Conservation (phyloP, 2,113 vertebrate species). For the Lucifuga dentata region DNA sequence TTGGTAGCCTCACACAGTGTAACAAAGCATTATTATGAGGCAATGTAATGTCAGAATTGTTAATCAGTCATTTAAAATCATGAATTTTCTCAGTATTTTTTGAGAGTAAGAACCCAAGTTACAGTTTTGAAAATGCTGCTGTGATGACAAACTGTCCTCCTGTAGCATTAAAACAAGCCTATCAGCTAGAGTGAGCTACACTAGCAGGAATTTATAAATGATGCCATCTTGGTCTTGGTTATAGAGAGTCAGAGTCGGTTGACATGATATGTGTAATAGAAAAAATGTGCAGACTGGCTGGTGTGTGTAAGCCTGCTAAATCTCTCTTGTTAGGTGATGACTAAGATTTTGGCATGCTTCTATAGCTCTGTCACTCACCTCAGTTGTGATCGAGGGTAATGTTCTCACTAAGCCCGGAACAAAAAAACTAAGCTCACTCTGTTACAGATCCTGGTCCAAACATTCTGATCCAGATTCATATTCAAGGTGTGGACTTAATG, state of each 20-base stretch:
- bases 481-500: slow-evolving; percentile 44
- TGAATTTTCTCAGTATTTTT: too few relatives aligned
- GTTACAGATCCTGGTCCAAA: slow-evolving; percentile 53
- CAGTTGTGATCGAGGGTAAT: slow-evolving; percentile 66
- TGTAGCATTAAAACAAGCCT: not conserved
- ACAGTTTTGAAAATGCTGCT: not conserved
- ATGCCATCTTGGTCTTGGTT: slow-evolving; percentile 57
- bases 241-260: slow-evolving; percentile 67
- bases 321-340: slow-evolving; percentile 77
- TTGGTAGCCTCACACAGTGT: not conserved
- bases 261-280: slow-evolving; percentile 65
- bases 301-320: slow-evolving; percentile 71
- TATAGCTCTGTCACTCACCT: slow-evolving; percentile 67
- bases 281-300: slow-evolving; percentile 78
- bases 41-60: too few relatives aligned
- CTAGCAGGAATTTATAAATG: slow-evolving; percentile 44
- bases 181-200: slow-evolving; percentile 31
- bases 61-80: too few relatives aligned
- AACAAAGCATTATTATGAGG: too few relatives aligned
- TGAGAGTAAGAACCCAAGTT: not conserved
- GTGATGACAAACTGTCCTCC: not conserved
- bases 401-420: slow-evolving; percentile 71
- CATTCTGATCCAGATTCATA: slow-evolving; percentile 25
- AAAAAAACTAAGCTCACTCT: slow-evolving; percentile 61
- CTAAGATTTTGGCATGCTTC: slow-evolving; percentile 68